Conservation (phyloP, 1,140 invertebrate genomes). For the Schlechtendalia chinensis region DNA sequence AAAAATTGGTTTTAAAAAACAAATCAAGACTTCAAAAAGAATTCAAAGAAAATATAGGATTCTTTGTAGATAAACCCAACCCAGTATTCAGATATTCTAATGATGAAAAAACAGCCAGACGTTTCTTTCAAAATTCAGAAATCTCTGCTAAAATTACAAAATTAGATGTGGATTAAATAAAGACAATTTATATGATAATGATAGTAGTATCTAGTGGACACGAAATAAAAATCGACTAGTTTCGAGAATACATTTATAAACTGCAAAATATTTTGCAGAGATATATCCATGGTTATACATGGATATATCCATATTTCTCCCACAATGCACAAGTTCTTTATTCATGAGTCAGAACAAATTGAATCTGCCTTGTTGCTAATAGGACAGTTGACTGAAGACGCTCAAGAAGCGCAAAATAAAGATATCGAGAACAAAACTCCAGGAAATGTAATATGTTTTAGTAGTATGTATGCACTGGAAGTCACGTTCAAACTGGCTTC, state of each 20-base stretch:
- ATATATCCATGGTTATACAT: slow-evolving; percentile 55
- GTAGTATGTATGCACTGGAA: too few species aligned
- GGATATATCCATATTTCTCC: slow-evolving; percentile 34
- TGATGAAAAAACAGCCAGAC: slow-evolving; percentile 57
- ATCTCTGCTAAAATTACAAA: too few species aligned
- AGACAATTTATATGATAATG: slow-evolving; percentile 54
- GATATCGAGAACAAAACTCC: slow-evolving; percentile 52
- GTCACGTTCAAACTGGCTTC: too few species aligned
- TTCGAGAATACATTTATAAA: slow-evolving; percentile 52
- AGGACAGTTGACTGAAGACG: slow-evolving; percentile 55
- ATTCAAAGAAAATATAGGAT: slow-evolving; percentile 38
- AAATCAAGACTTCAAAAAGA: too few species aligned
- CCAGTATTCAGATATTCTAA: slow-evolving; percentile 54
- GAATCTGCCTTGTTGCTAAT: slow-evolving; percentile 54
- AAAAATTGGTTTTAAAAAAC: not conserved
- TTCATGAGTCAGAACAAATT: slow-evolving; percentile 55
- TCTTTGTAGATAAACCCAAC: slow-evolving; percentile 52
- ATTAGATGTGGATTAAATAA: slow-evolving; percentile 55
- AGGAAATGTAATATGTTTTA: slow-evolving; percentile 54
- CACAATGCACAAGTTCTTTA: slow-evolving; percentile 54
- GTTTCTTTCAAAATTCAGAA: too few species aligned
- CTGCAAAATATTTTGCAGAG: slow-evolving; percentile 52
- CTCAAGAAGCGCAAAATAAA: slow-evolving; percentile 54
- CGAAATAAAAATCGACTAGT: too few species aligned
- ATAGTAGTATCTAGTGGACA: slow-evolving; percentile 54